Percentiles rank a stretch among this genome's conserved stretches.
These are phyloP conservation scores for Diloba caeruleocephala DNA, from an alignment of 2,888 invertebrate species.

Conservation along the genomic window DNA sequence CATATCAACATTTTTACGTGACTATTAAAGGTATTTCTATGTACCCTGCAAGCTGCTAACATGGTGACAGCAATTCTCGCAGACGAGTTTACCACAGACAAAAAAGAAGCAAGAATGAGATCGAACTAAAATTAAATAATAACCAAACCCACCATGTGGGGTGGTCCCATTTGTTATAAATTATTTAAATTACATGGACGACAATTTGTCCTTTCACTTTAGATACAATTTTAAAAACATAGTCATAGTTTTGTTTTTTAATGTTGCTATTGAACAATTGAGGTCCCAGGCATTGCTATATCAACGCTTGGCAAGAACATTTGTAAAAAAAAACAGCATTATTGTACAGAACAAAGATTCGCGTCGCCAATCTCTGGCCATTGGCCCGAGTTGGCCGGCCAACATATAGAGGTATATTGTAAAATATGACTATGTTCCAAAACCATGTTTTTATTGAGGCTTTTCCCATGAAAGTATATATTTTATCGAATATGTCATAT, in stretches of 20 bases:
- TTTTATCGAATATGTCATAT: not conserved
- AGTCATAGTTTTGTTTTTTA: conserved; percentile 2
- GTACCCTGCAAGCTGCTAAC: conserved; percentile 16
- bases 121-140: conserved; percentile 51
- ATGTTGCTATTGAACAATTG: too few relatives aligned
- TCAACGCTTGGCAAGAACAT: too few relatives aligned
- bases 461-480: not conserved
- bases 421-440: conserved; percentile 26
- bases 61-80: conserved; percentile 21
- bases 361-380: not conserved
- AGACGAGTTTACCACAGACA: conserved; percentile 42
- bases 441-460: conserved; percentile 3
- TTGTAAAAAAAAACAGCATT: too few relatives aligned
- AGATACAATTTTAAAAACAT: conserved; percentile 13
- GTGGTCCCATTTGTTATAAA: conserved; percentile 43
- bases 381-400: not conserved
- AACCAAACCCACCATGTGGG: conserved; percentile 43
- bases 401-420: not conserved
- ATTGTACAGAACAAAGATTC: too few relatives aligned
- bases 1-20: too few relatives aligned
- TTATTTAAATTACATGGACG: conserved; percentile 46
- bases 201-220: conserved; percentile 17
- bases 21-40: too few relatives aligned
- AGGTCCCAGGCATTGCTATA: too few relatives aligned
- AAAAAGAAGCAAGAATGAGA: conserved; percentile 47